These are phyloP conservation scores for Bolinopsis microptera DNA, from an alignment of 37 sponge, comb jelly and placozoan genomes.

Conservation along the genomic window DNA sequence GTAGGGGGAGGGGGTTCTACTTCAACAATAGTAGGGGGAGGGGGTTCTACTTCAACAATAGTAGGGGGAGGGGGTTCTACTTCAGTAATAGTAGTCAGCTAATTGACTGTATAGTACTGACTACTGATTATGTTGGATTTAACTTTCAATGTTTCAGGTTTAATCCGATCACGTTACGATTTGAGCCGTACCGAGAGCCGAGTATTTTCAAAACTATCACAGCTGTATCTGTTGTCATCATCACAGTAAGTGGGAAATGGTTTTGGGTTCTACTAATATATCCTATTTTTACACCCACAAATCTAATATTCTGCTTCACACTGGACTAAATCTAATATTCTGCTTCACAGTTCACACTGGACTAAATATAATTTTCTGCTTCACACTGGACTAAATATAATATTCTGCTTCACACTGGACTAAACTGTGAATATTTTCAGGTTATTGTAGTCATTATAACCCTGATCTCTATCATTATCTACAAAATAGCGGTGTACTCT, in stretches of 20 bases:
- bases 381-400: too few relatives aligned
- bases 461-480: neutral
- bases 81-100: neutral
- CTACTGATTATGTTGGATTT: too few relatives aligned
- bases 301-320: neutral
- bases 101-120: too few relatives aligned
- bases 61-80: too few relatives aligned
- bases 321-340: too few relatives aligned
- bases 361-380: neutral
- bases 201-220: neutral
- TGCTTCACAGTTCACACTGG: too few relatives aligned
- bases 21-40: too few relatives aligned
- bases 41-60: too few relatives aligned
- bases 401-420: too few relatives aligned
- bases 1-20: too few relatives aligned
- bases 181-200: neutral
- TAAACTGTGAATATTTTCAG: neutral
- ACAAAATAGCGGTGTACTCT: constrained; percentile 21
- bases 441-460: neutral
- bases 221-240: neutral
- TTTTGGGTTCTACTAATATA: too few relatives aligned
- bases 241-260: constrained; percentile 7
- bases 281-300: too few relatives aligned
- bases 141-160: constrained; percentile 8
- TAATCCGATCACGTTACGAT: neutral